phyloP scores from a whole-genome alignment of 1,140 invertebrate species.

The Drosophila rufa region DNA sequence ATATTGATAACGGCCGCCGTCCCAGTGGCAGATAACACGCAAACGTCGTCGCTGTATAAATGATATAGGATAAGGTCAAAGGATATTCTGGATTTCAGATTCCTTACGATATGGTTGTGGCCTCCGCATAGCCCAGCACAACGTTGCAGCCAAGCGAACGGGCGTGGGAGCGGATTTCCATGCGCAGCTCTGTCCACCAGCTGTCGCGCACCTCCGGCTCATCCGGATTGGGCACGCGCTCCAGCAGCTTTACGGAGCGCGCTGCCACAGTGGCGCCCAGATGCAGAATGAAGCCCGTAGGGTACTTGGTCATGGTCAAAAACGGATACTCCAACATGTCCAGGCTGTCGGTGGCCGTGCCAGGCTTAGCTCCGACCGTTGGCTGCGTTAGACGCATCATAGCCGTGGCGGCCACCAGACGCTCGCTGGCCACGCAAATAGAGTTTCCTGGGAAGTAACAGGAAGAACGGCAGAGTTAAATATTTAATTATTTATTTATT shows the following conservation, averaged over 20 bases:
- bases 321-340: conserved; percentile 98
- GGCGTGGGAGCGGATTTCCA: conserved; percentile 97
- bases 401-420: conserved; percentile 77
- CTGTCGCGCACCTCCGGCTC: conserved; percentile 95
- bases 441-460: conserved; percentile 73
- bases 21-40: conserved; percentile 95
- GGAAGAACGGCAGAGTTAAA: background rate
- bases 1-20: conserved; percentile 95
- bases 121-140: conserved; percentile 96
- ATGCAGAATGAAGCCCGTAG: conserved; percentile 94
- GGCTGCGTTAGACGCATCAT: conserved; percentile 86
- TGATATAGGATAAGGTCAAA: background rate
- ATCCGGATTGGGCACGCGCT: conserved; percentile 92
- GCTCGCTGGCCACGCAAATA: conserved; percentile 82
- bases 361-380: conserved; percentile 52
- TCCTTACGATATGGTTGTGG: conserved; percentile 94
- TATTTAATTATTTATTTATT: background rate
- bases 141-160: conserved; percentile 96
- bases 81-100: background rate
- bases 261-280: conserved; percentile 96
- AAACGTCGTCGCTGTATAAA: conserved; percentile 94
- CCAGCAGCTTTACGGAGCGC: conserved; percentile 94
- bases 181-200: conserved; percentile 98
- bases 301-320: conserved; percentile 96
- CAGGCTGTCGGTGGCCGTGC: conserved; percentile 87